phyloP scores from a whole-genome alignment of 2,888 invertebrate genomes.

The Sinopyrophorus schimmeli region DNA sequence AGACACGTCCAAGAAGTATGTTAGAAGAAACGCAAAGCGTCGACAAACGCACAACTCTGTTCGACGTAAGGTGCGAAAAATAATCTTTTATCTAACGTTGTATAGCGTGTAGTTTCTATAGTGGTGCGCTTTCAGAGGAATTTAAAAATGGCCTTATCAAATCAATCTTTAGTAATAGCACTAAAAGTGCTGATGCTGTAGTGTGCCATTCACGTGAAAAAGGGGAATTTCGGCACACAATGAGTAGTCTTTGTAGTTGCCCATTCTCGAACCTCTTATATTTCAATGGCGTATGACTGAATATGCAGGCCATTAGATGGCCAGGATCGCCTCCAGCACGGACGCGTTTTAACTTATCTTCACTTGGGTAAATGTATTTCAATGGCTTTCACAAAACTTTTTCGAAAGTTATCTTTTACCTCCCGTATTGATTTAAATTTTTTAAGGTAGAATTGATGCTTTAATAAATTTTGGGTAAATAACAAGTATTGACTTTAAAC shows the following conservation, averaged over 20 bases:
- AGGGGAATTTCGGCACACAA: conserved; percentile 43
- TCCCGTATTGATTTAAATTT: conserved; percentile 12
- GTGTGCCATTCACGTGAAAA: conserved; percentile 49
- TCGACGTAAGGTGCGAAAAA: conserved; percentile 25
- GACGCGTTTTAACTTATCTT: conserved; percentile 23
- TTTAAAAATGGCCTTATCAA: conserved; percentile 53
- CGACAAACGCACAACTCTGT: conserved; percentile 16
- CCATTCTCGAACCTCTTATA: conserved; percentile 45
- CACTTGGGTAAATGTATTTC: conserved; percentile 15
- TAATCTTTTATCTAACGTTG: conserved; percentile 27
- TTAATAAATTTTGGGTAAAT: conserved; percentile 15
- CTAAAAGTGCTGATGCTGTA: conserved; percentile 53
- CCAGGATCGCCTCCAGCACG: conserved; percentile 18
- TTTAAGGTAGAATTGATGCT: conserved; percentile 9
- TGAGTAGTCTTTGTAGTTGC: conserved; percentile 49
- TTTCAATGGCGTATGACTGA: conserved; percentile 22
- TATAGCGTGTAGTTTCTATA: conserved; percentile 20
- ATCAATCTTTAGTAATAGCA: conserved; percentile 53
- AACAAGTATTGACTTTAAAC: conserved; percentile 19
- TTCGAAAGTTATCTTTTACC: background rate
- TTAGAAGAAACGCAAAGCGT: no score
- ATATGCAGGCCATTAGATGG: conserved; percentile 30
- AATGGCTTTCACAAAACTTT: conserved; percentile 1
- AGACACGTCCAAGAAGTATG: no score
- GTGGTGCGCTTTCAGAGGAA: conserved; percentile 43